Percentiles rank a stretch among this genome's conserved stretches.
phyloP scores from a whole-genome alignment of 2,113 vertebrate genomes.

The Circaetus cinerascens region DNA sequence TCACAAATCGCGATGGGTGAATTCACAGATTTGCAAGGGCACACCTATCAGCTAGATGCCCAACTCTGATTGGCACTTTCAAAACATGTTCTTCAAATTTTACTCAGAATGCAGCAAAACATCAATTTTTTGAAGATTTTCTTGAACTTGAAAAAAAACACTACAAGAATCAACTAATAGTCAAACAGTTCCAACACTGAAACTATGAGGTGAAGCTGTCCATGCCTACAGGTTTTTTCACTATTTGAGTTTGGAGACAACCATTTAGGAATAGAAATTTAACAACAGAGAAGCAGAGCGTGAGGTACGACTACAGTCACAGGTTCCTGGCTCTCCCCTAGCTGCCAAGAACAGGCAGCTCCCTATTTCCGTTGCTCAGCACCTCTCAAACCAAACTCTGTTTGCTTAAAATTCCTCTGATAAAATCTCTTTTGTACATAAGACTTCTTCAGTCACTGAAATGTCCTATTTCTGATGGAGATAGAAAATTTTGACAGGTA shows the following conservation, averaged over 20 bases:
- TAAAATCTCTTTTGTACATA: neutral
- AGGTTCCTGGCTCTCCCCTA: neutral
- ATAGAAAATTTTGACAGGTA: neutral
- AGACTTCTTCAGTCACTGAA: neutral
- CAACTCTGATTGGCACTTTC: neutral
- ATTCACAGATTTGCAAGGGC: neutral
- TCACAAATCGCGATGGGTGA: accelerated
- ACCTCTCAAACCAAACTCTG: neutral
- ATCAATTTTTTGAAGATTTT: neutral
- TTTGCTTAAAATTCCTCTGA: neutral
- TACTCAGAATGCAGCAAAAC: neutral
- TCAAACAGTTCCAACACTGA: neutral
- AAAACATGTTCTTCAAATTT: neutral
- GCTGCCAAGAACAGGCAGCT: neutral
- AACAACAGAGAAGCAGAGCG: neutral
- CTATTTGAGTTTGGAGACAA: neutral
- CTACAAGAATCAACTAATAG: neutral
- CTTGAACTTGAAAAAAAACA: neutral
- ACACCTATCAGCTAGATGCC: neutral
- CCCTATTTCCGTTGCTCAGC: neutral
- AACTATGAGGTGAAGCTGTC: neutral
- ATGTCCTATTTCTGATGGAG: neutral
- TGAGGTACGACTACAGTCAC: neutral
- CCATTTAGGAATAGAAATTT: neutral
- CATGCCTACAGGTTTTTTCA: neutral